A percentile compares a stretch with the other conserved stretches of the same genome.
Evolutionary conservation across 2,888 invertebrate genomes (phyloP).

Genomic region (Pheosia tremula): DNA sequence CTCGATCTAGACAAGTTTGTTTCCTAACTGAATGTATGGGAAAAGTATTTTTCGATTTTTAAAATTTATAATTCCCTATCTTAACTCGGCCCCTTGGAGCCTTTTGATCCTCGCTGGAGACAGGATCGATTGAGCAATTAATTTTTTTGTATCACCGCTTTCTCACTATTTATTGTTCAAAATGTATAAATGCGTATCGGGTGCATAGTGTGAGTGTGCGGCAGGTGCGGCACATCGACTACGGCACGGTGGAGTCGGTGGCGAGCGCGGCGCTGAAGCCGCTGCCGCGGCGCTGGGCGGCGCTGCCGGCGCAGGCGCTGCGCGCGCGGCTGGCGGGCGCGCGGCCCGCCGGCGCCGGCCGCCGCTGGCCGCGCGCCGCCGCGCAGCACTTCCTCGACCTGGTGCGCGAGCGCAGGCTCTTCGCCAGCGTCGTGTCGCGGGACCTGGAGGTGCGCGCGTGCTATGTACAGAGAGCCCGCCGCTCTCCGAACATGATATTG

Average conservation of each 20-base stretch:
- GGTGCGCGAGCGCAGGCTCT: conserved; percentile 61
- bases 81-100: too few relatives aligned
- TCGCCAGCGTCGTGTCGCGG: conserved; percentile 60
- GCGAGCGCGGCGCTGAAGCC: conserved; percentile 48
- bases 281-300: conserved; percentile 62
- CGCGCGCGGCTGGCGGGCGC: conserved; percentile 78
- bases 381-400: conserved; percentile 63
- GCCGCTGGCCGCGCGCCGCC: conserved; percentile 76
- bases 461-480: too few relatives aligned
- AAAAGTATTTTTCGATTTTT: too few relatives aligned
- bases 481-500: too few relatives aligned
- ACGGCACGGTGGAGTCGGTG: conserved; percentile 80
- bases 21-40: too few relatives aligned
- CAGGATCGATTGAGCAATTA: too few relatives aligned
- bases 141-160: too few relatives aligned
- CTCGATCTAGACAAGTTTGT: too few relatives aligned
- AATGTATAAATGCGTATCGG: too few relatives aligned
- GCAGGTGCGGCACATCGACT: conserved; percentile 85
- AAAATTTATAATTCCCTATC: too few relatives aligned
- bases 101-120: too few relatives aligned
- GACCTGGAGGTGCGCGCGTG: conserved; percentile 39
- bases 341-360: conserved; percentile 63
- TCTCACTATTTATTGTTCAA: too few relatives aligned
- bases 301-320: conserved; percentile 78
- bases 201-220: conserved; percentile 1